These are phyloP conservation scores for Chrysolina oricalcia DNA, from an alignment of 2,888 invertebrate species.

Conservation along the genomic window DNA sequence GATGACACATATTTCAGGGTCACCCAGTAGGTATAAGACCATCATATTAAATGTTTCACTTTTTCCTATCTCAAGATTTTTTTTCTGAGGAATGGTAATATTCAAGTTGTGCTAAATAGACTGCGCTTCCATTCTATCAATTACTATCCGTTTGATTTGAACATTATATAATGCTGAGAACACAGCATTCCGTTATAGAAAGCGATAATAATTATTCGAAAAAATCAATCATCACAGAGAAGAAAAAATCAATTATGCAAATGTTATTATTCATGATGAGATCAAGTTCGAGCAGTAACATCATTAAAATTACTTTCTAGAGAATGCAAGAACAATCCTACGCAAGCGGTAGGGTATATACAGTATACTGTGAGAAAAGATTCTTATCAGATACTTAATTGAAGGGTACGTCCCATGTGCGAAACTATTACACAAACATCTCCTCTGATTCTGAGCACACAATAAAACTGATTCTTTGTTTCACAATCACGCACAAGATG, in stretches of 20 bases:
- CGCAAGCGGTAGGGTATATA: constrained; percentile 30
- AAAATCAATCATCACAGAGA: background rate
- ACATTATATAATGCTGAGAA: background rate
- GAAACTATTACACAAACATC: constrained; percentile 47
- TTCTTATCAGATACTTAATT: constrained; percentile 41
- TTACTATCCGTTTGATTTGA: no score
- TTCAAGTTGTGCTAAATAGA: no score
- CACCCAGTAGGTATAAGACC: no score
- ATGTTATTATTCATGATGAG: background rate
- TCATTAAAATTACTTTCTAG: constrained; percentile 28
- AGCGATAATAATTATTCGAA: background rate
- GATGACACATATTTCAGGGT: no score
- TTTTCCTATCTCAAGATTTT: no score
- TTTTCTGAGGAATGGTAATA: no score
- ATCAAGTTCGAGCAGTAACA: constrained; percentile 10
- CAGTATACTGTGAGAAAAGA: constrained; percentile 43
- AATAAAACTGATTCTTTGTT: constrained; percentile 21
- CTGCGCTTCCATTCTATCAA: no score
- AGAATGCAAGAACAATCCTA: constrained; percentile 33
- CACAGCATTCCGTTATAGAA: background rate
- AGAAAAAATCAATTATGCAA: constrained; percentile 22
- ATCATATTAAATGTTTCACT: no score
- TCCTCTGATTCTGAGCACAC: constrained; percentile 35
- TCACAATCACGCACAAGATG: constrained; percentile 20
- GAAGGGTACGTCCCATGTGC: constrained; percentile 43